Percentiles rank a stretch among this genome's conserved stretches.
Evolutionary conservation across 2,797 vertebrate species (phyloP).

Genomic region (Cygnus olor): DNA sequence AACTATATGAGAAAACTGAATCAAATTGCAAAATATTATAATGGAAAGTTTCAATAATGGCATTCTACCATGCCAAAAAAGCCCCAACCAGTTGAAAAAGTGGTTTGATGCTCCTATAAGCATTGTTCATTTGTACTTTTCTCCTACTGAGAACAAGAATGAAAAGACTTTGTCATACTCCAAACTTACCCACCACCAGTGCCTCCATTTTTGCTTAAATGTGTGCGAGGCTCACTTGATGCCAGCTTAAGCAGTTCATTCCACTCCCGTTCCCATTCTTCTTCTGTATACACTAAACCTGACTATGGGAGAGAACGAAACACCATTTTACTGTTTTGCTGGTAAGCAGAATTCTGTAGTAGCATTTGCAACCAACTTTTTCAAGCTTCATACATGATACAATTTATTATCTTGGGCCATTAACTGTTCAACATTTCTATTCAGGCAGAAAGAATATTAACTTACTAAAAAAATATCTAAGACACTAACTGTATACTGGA

Average conservation of each 20-base stretch:
- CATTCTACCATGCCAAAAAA: background rate
- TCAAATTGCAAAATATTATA: background rate
- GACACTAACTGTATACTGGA: background rate
- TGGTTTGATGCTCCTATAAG: background rate
- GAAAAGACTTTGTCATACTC: accelerated
- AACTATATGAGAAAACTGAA: background rate
- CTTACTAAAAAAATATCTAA: background rate
- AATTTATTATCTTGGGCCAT: background rate
- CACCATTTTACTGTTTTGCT: background rate
- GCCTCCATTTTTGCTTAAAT: constrained; percentile 94
- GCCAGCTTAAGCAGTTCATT: constrained; percentile 97
- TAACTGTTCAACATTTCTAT: background rate
- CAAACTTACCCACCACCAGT: constrained; percentile 89
- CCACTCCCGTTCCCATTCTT: constrained; percentile 98
- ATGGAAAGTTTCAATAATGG: background rate
- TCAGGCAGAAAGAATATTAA: background rate
- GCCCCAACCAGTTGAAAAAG: background rate
- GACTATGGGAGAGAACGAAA: constrained; percentile 81
- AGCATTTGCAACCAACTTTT: background rate
- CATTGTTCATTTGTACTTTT: background rate
- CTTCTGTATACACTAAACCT: constrained; percentile 96
- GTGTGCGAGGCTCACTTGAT: constrained; percentile 95
- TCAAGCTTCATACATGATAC: background rate
- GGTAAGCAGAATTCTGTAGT: background rate
- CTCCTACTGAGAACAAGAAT: background rate